A percentile compares a stretch with the other conserved stretches of the same genome.
These are phyloP conservation scores for Caenorhabditis becei DNA, from an alignment of 2,888 invertebrate genomes.

Conservation along the genomic window DNA sequence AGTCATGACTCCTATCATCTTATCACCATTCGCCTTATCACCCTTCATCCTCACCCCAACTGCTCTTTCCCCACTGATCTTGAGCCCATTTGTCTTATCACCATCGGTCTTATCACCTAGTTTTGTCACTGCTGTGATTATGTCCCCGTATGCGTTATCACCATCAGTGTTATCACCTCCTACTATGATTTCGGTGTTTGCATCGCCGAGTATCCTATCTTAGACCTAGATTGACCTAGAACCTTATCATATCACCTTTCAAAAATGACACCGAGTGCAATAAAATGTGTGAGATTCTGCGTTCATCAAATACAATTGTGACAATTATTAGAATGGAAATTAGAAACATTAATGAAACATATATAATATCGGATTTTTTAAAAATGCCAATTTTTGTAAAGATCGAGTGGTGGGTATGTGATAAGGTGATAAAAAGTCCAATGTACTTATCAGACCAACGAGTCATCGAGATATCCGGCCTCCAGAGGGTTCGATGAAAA, in stretches of 20 bases:
- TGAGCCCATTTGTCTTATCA: constrained; percentile 67
- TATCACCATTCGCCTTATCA: constrained; percentile 68
- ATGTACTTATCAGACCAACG: too few relatives aligned
- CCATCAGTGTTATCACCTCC: constrained; percentile 59
- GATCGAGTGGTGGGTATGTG: too few relatives aligned
- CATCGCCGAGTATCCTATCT: constrained; percentile 60
- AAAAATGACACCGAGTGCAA: constrained; percentile 16
- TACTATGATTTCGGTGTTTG: constrained; percentile 61
- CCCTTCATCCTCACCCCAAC: constrained; percentile 65
- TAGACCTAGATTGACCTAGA: background rate
- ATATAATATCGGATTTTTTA: too few relatives aligned
- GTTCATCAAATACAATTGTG: too few relatives aligned
- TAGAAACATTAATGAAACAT: too few relatives aligned
- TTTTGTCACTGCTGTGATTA: constrained; percentile 69
- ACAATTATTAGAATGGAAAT: too few relatives aligned
- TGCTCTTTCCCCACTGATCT: constrained; percentile 58
- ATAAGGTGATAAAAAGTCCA: too few relatives aligned
- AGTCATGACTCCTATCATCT: constrained; percentile 72
- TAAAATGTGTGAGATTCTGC: too few relatives aligned
- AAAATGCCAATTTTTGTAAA: too few relatives aligned
- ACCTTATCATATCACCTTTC: background rate
- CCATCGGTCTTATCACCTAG: constrained; percentile 72
- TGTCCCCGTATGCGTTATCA: constrained; percentile 73
- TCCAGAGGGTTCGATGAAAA: too few relatives aligned
- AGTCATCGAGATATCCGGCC: too few relatives aligned